Conservation (phyloP, 2,888 invertebrate species). For the Cheiracanthium punctorium region DNA sequence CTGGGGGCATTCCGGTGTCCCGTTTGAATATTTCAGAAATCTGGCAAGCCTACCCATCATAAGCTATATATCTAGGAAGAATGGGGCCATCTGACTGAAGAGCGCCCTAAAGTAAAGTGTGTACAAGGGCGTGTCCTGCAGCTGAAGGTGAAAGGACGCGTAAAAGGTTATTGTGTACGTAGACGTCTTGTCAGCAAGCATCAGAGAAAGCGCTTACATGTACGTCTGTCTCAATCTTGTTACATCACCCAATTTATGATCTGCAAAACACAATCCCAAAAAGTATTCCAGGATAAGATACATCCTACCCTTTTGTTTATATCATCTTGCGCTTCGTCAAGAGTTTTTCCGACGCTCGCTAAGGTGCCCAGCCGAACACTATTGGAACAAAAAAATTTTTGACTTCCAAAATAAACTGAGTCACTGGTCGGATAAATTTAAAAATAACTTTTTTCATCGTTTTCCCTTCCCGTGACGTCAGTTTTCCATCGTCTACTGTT, state of each 20-base stretch:
- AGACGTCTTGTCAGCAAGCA: no score
- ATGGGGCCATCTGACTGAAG: no score
- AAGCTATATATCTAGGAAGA: no score
- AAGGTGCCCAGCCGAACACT: conserved; percentile 19
- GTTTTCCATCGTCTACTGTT: conserved; percentile 48
- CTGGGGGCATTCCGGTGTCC: no score
- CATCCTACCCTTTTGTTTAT: neutral
- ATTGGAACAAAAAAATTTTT: conserved; percentile 36
- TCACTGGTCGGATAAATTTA: conserved; percentile 45
- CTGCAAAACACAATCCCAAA: neutral
- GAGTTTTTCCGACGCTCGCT: neutral
- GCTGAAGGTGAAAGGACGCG: no score
- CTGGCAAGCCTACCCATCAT: no score
- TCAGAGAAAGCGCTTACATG: no score
- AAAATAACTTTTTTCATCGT: conserved; percentile 57
- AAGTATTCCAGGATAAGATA: neutral
- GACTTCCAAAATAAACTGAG: conserved; percentile 54
- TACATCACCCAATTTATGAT: neutral
- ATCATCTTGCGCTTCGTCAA: neutral
- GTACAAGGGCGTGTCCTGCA: no score
- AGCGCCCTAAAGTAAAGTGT: no score
- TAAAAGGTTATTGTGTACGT: no score
- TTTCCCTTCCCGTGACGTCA: conserved; percentile 51
- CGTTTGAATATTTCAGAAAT: no score
- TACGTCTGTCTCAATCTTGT: no score